Evolutionary conservation across 2,113 vertebrate species (phyloP), one percentile per base, ranked within the genome.

Genomic region (Himantopus leucocephalus): DNA sequence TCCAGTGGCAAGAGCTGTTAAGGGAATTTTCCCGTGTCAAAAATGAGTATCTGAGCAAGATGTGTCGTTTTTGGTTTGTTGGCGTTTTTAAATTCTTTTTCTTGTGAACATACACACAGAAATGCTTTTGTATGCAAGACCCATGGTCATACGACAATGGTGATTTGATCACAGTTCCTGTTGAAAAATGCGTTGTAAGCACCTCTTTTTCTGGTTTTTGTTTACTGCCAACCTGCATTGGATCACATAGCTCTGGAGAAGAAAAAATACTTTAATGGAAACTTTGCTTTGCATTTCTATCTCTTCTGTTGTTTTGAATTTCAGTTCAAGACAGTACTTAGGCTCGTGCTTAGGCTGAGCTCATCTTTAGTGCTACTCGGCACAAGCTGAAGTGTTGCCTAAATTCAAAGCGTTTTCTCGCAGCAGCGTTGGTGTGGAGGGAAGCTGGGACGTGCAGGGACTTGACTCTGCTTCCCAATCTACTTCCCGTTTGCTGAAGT

Each of bases 331-430:
- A 35, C 14, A 34, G 14, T 68, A 10, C 8, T 53, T 58, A 30
- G 60, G 18, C 18, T 22, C 0, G 1, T 64, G 47, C 35, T 91
- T 48, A 78, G 58, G 22, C 73, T 71, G 75, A 81, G 39, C 16
- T 67, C 12, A 5, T 39, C 32, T 84, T 47, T 12, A 39, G 12
- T 16, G 19, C 29, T 47, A 4, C 17, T 45, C 30, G 21, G 78
- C 16, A 16, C 22, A 43, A 67, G 21, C 37, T 74, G 56, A 67
- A 92, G 34, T 1, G 1, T 41, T 48, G 41, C 47, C 30, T 27
- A 22, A 52, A 71, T 32, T 64, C 10, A 5, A 8, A 59, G 58
- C 0, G 0, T 7, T 83, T 68, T 47, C 37, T 67, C 90, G 63
- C 19, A 75, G 3, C 39, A 23, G 12, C 7, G 0, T 35, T 58